A percentile compares a stretch with the other conserved stretches of the same genome.
Conservation (phyloP, 2,113 vertebrate genomes). For the Heterocephalus glaber region DNA sequence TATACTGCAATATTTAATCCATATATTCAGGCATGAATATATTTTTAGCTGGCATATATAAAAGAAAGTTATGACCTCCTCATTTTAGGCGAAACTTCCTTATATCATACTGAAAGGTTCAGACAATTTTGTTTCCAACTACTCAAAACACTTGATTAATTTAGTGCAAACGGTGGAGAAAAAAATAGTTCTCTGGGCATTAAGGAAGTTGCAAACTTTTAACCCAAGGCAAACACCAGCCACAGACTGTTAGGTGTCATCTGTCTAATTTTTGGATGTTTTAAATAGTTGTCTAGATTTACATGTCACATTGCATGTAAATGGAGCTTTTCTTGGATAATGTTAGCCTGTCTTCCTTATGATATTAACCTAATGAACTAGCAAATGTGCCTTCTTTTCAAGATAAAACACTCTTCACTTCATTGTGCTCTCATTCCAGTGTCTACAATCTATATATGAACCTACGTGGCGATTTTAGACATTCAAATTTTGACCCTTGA, state of each 20-base stretch:
- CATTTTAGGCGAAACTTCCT: not conserved
- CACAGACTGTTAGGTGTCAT: not conserved
- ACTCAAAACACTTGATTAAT: not conserved
- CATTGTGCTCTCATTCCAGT: rapidly evolving
- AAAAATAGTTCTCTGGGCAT: not conserved
- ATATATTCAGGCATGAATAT: not conserved
- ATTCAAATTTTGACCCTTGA: not conserved
- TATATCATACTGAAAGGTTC: not conserved
- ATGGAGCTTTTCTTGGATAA: no score
- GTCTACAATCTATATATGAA: not conserved
- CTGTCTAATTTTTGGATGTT: not conserved
- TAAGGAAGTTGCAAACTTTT: not conserved
- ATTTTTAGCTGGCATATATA: not conserved
- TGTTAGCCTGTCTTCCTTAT: not conserved
- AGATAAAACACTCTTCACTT: not conserved
- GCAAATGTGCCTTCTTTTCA: not conserved
- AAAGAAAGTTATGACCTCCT: not conserved
- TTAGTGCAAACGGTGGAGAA: not conserved
- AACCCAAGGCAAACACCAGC: not conserved
- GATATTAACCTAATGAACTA: not conserved
- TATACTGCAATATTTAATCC: not conserved
- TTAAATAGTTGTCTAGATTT: not conserved
- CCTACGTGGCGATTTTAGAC: not conserved
- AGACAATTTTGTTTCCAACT: not conserved
- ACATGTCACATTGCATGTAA: not conserved